Conservation (phyloP, 2,113 vertebrate genomes). For the Nannobrachium achirus region DNA sequence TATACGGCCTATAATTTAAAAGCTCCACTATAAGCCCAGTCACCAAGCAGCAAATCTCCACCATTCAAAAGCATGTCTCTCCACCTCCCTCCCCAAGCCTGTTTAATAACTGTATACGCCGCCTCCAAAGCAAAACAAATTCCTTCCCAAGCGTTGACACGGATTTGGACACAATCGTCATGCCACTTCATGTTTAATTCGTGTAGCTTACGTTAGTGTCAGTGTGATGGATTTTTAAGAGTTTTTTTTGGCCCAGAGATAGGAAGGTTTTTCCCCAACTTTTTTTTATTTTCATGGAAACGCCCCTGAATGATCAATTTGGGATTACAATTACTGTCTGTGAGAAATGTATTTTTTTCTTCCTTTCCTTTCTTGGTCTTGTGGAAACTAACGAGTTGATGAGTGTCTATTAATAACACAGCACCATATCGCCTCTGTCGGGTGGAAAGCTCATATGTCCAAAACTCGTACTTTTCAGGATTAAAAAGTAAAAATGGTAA, state of each 20-base stretch:
- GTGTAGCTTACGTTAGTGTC: constrained; percentile 12
- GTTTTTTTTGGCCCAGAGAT: too few species aligned
- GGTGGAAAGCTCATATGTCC: too few species aligned
- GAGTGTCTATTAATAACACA: constrained; percentile 6
- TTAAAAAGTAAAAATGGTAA: too few species aligned
- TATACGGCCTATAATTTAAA: constrained; percentile 71
- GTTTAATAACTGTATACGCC: constrained; percentile 13
- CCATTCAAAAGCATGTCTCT: constrained; percentile 38
- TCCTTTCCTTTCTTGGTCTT: too few species aligned
- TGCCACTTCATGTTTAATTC: constrained; percentile 13
- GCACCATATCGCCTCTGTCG: constrained; percentile 29
- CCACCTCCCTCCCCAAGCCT: constrained; percentile 35
- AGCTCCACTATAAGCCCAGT: constrained; percentile 52
- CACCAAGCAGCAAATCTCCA: constrained; percentile 50
- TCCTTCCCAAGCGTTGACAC: constrained; percentile 14
- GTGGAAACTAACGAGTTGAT: not conserved
- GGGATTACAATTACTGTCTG: constrained; percentile 3
- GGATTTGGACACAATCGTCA: constrained; percentile 27
- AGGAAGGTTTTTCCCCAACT: constrained; percentile 17
- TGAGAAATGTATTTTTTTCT: not conserved
- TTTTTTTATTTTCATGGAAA: constrained; percentile 11
- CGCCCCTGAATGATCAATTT: constrained; percentile 16
- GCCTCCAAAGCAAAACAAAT: constrained; percentile 39
- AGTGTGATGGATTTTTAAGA: not conserved
- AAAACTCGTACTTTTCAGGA: too few species aligned